A percentile compares a stretch with the other conserved stretches of the same genome.
These are phyloP conservation scores for Drosophila buzzatii DNA, from an alignment of 2,888 invertebrate genomes.

Conservation along the genomic window DNA sequence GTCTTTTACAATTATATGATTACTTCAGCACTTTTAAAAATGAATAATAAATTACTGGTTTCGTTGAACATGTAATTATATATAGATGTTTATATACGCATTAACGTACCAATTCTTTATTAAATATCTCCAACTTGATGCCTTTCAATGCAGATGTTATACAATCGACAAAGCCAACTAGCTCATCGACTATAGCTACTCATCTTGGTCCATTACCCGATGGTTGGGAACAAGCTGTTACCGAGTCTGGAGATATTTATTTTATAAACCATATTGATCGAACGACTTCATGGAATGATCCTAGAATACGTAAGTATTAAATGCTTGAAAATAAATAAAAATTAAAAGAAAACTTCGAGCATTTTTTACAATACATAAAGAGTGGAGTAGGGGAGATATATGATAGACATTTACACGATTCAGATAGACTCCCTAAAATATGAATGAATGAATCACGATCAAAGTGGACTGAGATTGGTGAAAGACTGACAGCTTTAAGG, in stretches of 20 bases:
- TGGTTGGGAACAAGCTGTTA: slow-evolving; percentile 97
- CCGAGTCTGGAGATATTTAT: slow-evolving; percentile 94
- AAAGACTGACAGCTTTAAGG: too few species aligned
- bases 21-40: background rate
- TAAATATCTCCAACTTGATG: slow-evolving; percentile 12
- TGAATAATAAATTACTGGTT: background rate
- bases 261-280: slow-evolving; percentile 95
- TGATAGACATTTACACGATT: background rate
- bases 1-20: background rate
- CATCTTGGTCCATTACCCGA: slow-evolving; percentile 93
- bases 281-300: slow-evolving; percentile 99
- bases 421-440: too few species aligned
- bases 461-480: background rate
- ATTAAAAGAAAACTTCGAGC: background rate
- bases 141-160: slow-evolving; percentile 66
- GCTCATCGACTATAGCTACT: slow-evolving; percentile 77
- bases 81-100: slow-evolving; percentile 1
- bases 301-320: slow-evolving; percentile 94
- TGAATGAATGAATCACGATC: background rate
- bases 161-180: slow-evolving; percentile 80
- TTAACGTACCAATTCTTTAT: background rate
- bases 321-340: slow-evolving; percentile 8
- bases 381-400: background rate
- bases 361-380: background rate
- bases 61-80: slow-evolving; percentile 5